Evolutionary conservation across 37 sponge, comb jelly and placozoan species (phyloP).

Genomic region (Geodia barretti): DNA sequence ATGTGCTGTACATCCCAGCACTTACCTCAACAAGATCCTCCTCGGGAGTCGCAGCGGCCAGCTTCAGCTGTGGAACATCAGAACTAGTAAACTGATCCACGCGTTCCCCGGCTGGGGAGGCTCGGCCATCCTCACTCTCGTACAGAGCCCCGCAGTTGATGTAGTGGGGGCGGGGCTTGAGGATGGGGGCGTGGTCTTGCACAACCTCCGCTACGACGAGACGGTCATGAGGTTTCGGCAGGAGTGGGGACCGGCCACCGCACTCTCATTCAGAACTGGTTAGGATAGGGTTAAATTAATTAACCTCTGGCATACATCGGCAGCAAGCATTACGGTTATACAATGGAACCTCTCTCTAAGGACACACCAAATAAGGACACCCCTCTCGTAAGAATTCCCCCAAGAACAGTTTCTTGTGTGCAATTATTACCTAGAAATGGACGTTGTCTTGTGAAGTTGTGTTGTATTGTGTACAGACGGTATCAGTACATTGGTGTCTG

Average conservation of each 20-base stretch:
- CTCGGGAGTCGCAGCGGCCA: slow-evolving; percentile 83
- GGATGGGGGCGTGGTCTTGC: slow-evolving; percentile 78
- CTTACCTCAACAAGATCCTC: slow-evolving; percentile 96
- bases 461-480: slow-evolving; percentile 63
- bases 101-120: slow-evolving; percentile 85
- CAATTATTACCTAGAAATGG: too few relatives aligned
- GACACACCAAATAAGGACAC: too few relatives aligned
- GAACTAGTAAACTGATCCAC: slow-evolving; percentile 75
- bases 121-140: slow-evolving; percentile 63
- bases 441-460: background rate
- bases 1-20: slow-evolving; percentile 83
- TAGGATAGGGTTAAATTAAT: too few relatives aligned
- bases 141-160: slow-evolving; percentile 90
- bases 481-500: slow-evolving; percentile 74
- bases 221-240: slow-evolving; percentile 92
- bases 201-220: slow-evolving; percentile 87
- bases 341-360: too few relatives aligned
- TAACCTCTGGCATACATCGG: background rate
- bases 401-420: too few relatives aligned
- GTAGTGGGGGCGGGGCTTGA: slow-evolving; percentile 86
- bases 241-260: slow-evolving; percentile 94
- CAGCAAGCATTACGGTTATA: too few relatives aligned
- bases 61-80: slow-evolving; percentile 95
- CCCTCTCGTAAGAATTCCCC: too few relatives aligned
- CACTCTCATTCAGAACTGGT: slow-evolving; percentile 90